phyloP scores from a whole-genome alignment of 2,113 vertebrate species.

The Podarcis cretensis region DNA sequence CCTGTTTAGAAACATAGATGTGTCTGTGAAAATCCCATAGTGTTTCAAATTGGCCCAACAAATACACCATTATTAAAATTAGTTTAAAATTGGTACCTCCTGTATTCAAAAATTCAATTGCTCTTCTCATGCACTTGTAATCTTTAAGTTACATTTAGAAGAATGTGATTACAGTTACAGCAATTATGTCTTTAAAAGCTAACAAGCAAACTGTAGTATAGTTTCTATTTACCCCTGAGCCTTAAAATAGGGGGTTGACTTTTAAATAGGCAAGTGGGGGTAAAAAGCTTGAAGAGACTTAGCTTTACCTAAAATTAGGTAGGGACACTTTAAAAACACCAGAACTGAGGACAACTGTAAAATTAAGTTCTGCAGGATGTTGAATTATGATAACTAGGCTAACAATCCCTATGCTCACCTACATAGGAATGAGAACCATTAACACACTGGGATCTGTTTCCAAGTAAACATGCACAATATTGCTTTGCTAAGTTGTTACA shows the following conservation, averaged over 20 bases:
- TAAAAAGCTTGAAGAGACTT: background rate
- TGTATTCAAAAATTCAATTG: conserved; percentile 29
- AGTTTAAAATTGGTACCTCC: conserved; percentile 10
- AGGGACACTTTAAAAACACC: conserved; percentile 23
- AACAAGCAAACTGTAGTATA: conserved; percentile 8
- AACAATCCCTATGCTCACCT: background rate
- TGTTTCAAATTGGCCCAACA: conserved; percentile 12
- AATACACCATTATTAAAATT: conserved; percentile 31
- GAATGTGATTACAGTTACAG: background rate
- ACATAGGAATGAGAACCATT: background rate
- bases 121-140: background rate
- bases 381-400: background rate
- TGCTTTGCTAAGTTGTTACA: background rate
- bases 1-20: background rate
- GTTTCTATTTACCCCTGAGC: conserved; percentile 1
- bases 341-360: conserved; percentile 1
- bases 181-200: conserved; percentile 4
- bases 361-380: conserved; percentile 8
- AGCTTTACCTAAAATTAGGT: conserved; percentile 6
- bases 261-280: background rate
- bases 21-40: conserved; percentile 53
- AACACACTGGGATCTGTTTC: background rate
- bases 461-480: too few relatives aligned
- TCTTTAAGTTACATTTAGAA: conserved; percentile 46
- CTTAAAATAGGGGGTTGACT: conserved; percentile 7